A percentile compares a stretch with the other conserved stretches of the same genome.
Conservation (phyloP, 1,140 invertebrate species). For the Coboldia fuscipes region DNA sequence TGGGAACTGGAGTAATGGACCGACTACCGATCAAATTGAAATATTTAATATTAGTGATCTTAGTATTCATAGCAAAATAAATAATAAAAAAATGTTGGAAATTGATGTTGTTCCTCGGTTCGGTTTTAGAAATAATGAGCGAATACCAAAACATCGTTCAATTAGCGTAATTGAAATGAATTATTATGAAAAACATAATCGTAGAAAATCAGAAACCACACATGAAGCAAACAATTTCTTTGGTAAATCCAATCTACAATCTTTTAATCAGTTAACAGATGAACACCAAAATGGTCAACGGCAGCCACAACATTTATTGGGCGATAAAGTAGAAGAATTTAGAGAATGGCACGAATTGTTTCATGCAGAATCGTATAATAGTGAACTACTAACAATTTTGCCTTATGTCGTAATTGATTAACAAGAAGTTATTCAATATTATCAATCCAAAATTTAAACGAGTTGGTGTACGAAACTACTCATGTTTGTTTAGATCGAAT, state of each 20-base stretch:
- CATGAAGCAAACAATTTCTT: too few species aligned
- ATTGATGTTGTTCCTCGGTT: too few species aligned
- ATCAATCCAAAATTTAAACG: too few species aligned
- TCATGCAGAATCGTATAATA: conserved; percentile 41
- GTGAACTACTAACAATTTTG: conserved; percentile 60
- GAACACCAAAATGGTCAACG: background rate
- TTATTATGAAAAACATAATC: too few species aligned
- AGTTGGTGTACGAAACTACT: too few species aligned
- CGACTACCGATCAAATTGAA: background rate
- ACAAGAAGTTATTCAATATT: too few species aligned
- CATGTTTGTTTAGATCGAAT: too few species aligned
- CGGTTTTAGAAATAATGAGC: too few species aligned
- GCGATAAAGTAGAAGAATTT: conserved; percentile 26
- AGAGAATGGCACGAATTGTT: conserved; percentile 61
- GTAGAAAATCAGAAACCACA: too few species aligned
- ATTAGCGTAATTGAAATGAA: too few species aligned
- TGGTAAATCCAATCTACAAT: too few species aligned
- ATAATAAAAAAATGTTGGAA: background rate
- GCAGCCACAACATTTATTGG: background rate
- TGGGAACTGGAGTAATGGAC: conserved; percentile 28
- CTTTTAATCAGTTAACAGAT: conserved; percentile 3
- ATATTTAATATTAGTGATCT: background rate
- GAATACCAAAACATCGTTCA: too few species aligned
- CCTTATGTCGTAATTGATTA: conserved; percentile 79
- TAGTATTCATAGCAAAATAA: background rate